Conservation (phyloP, 2,797 vertebrate species). For the Paguma larvata region DNA sequence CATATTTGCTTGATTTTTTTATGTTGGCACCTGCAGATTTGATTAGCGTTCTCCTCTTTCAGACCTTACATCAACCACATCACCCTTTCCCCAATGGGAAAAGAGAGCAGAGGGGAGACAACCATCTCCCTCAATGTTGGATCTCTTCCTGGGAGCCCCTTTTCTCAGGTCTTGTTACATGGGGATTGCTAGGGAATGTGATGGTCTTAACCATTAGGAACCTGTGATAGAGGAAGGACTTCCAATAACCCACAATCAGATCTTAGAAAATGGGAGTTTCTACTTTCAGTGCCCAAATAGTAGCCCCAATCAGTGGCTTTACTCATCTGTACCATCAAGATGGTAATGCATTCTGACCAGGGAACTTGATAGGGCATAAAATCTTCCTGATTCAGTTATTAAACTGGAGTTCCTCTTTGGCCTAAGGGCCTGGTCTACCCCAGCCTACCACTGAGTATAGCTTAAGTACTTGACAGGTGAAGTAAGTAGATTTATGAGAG, state of each 20-base stretch:
- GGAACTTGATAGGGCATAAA: neutral
- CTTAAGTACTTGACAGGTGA: neutral
- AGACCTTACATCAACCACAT: neutral
- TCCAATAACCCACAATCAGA: neutral
- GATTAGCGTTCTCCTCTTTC: neutral
- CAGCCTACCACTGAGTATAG: neutral
- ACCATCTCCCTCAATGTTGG: neutral
- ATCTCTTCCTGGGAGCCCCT: neutral
- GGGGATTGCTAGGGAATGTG: neutral
- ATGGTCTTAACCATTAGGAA: neutral
- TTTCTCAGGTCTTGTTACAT: neutral
- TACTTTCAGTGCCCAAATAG: neutral
- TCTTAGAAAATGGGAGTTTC: neutral
- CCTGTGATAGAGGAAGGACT: neutral
- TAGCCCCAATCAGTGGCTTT: neutral
- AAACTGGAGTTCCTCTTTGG: neutral
- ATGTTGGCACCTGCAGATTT: neutral
- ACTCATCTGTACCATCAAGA: neutral
- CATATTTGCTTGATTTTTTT: neutral
- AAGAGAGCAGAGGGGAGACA: neutral
- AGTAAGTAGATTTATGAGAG: no score
- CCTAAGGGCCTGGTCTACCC: no score
- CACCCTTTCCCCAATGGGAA: neutral
- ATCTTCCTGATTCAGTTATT: neutral
- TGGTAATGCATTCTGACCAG: neutral